Base-by-base conservation (phyloP, 2,888 invertebrate species). In the Chrysotoxum bicinctum region DNA sequence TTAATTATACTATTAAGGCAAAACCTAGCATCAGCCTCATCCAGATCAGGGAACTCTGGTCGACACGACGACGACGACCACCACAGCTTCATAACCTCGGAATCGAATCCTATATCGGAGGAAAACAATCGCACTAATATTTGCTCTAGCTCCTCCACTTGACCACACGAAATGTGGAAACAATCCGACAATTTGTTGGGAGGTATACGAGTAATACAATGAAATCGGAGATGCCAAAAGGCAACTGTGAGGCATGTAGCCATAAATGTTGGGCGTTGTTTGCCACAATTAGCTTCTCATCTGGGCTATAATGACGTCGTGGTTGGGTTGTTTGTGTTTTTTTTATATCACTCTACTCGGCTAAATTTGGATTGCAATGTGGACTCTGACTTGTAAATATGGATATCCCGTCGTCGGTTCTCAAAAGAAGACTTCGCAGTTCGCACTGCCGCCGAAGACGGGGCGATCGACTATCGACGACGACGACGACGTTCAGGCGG, bases 211-310 rank as follows among this genome's bases (percentile, higher is more conserved):
- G 7, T 21, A 10, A 52, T 56, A 45, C 35, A 70, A 68, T 80
- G 80, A 66, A 84, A 84, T 80, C 54, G 52, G 81, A 81, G 81
- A 85, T 76, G 60, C 70, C 68, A 79, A 84, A 75, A 58, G 78
- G 54, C 74, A 78, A 66, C 72, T 26, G 70, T 80, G 75, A 66
- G 70, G 84, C 84, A 79, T 84, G 75, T 58, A 80, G 69, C 73
- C 69, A 85, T 85, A 85, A 81, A 85, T 85, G 81, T 85, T 76
- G 85, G 85, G 81, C 77, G 85, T 85, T 81, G 85, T 85, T 85
- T 26, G 77, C 85, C 85, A 85, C 81, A 85, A 85, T 85, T 85
- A 85, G 85, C 76, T 40, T 69, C 72, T 62, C 77, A 81, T 81
- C 80, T 68, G 72, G 75, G 45, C 64, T 68, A 43, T 80, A 80